phyloP scores from a whole-genome alignment of 1,140 invertebrate genomes.

The Nomia melanderi region DNA sequence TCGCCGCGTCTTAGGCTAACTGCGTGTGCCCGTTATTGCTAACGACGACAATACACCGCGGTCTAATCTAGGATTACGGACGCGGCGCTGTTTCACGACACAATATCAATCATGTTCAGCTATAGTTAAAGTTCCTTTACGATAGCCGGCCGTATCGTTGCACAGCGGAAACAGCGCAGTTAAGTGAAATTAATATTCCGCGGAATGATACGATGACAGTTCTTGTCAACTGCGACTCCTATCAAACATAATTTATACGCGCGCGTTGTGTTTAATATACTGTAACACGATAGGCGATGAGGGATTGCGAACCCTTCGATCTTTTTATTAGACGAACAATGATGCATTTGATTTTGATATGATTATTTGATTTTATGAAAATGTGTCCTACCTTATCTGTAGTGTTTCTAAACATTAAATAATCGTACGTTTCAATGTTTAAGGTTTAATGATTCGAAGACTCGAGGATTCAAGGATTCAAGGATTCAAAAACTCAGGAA shows the following conservation, averaged over 20 bases:
- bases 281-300: no score
- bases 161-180: neutral
- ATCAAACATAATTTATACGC: slow-evolving; percentile 16
- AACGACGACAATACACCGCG: slow-evolving; percentile 14
- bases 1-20: slow-evolving; percentile 22
- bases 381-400: no score
- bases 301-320: no score
- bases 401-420: no score
- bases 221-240: neutral
- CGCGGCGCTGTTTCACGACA: neutral
- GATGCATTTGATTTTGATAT: no score
- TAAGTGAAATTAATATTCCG: slow-evolving; percentile 35
- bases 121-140: slow-evolving; percentile 24
- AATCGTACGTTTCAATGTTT: no score
- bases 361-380: no score
- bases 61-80: slow-evolving; percentile 20
- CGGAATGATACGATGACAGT: neutral
- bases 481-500: no score
- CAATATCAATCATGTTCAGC: slow-evolving; percentile 39
- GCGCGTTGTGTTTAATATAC: neutral
- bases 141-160: neutral
- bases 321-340: no score
- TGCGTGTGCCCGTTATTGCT: neutral
- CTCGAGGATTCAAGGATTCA: no score
- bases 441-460: no score